A percentile compares a stretch with the other conserved stretches of the same genome.
These are phyloP conservation scores for Scortum barcoo DNA, from an alignment of 2,113 vertebrate genomes.

Conservation along the genomic window DNA sequence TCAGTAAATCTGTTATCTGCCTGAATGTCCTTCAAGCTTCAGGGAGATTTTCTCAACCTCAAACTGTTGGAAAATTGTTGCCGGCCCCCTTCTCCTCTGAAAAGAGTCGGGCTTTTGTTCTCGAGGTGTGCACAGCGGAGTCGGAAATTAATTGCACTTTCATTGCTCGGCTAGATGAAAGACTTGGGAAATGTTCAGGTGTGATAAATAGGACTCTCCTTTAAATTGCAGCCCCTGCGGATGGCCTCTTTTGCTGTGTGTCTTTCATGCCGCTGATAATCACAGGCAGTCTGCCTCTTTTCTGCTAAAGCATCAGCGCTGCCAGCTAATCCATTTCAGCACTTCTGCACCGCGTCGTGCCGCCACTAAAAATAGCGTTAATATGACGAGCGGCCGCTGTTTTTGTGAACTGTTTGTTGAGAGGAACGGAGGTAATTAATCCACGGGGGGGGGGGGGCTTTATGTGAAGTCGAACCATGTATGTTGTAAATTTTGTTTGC, in stretches of 20 bases:
- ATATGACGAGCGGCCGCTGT: neutral
- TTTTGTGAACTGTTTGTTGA: neutral
- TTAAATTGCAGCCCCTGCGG: conserved; percentile 53
- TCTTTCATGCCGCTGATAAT: conserved; percentile 63
- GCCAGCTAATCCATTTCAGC: conserved; percentile 41
- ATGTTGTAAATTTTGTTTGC: neutral
- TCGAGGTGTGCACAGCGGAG: conserved; percentile 49
- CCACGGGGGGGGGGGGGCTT: neutral
- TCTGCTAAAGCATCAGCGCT: conserved; percentile 33
- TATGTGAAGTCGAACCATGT: neutral
- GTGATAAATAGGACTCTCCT: conserved; percentile 68
- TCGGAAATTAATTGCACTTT: conserved; percentile 78
- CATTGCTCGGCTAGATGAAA: conserved; percentile 73
- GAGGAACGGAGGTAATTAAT: neutral
- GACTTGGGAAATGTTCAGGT: conserved; percentile 71
- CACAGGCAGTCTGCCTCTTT: conserved; percentile 38
- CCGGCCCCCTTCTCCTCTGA: conserved; percentile 39
- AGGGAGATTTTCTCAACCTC: conserved; percentile 48
- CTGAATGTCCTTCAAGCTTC: conserved; percentile 62
- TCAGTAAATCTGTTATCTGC: conserved; percentile 59
- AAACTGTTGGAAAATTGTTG: conserved; percentile 51
- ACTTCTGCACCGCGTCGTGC: neutral
- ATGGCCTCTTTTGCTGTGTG: conserved; percentile 37
- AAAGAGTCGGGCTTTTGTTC: conserved; percentile 67
- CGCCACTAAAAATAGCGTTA: conserved; percentile 12